Conservation (phyloP, 2,113 vertebrate species). For the Potamarius usumacintae region DNA sequence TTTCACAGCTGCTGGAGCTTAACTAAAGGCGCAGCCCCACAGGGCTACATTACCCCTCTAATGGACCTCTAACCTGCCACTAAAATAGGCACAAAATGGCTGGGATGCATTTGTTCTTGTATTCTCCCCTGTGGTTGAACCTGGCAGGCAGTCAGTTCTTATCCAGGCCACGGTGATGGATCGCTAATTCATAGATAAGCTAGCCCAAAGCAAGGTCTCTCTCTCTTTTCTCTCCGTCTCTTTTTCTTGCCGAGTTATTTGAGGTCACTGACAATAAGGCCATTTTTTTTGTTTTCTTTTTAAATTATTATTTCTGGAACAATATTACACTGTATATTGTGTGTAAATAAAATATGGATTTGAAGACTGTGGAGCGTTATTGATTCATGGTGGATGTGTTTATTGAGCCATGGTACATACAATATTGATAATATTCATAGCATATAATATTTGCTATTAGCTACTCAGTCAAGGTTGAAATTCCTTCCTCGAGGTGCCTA, state of each 20-base stretch:
- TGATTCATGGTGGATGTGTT: background rate
- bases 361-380: background rate
- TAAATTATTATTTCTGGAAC: background rate
- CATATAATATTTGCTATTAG: background rate
- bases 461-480: background rate
- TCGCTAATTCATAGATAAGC: conserved; percentile 53
- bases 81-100: conserved; percentile 70
- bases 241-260: conserved; percentile 15
- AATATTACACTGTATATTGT: conserved; percentile 13
- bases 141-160: conserved; percentile 54
- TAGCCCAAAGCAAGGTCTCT: conserved; percentile 49
- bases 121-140: conserved; percentile 7
- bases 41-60: conserved; percentile 67
- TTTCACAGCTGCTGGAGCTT: conserved; percentile 51
- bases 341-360: background rate
- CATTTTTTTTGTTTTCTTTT: background rate
- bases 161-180: conserved; percentile 66
- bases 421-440: background rate
- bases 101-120: conserved; percentile 63
- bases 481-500: background rate
- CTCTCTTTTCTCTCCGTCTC: background rate
- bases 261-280: conserved; percentile 3
- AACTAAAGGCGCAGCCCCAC: conserved; percentile 49
- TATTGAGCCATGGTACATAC: background rate
- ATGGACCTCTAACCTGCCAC: conserved; percentile 68